Conservation (phyloP, 2,797 vertebrate species). For the Takifugu rubripes region DNA sequence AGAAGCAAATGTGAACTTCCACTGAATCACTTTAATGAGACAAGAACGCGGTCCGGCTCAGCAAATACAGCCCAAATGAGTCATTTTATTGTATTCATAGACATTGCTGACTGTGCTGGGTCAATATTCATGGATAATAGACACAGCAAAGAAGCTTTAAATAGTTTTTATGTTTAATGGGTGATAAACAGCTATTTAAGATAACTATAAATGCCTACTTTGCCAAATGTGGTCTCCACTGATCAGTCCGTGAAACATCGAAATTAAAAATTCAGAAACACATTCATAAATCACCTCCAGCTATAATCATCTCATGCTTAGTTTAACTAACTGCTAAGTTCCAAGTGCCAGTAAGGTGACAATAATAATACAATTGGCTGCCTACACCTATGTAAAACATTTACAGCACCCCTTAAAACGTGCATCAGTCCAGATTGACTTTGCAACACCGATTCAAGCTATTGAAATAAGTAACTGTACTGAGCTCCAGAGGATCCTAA, state of each 20-base stretch:
- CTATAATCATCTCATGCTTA: not conserved
- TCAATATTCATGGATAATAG: no score
- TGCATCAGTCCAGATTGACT: constrained; percentile 7
- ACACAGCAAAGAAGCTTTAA: no score
- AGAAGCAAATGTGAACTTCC: no score
- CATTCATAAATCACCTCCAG: no score
- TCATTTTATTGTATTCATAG: no score
- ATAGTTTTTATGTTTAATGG: no score
- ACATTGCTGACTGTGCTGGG: no score
- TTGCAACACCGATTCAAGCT: constrained; percentile 30
- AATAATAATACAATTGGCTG: not conserved
- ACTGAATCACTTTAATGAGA: not conserved
- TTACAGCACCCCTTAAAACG: constrained; percentile 25
- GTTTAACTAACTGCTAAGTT: not conserved
- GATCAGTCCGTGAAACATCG: no score
- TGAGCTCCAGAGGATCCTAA: constrained; percentile 45
- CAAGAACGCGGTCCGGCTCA: not conserved
- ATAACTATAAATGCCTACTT: no score
- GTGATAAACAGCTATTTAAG: no score
- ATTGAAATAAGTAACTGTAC: constrained; percentile 39
- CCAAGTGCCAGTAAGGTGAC: constrained; percentile 3
- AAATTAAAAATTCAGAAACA: constrained; percentile 22
- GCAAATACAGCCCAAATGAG: no score
- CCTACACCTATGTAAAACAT: constrained; percentile 25
- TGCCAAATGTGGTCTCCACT: no score